Base-by-base conservation (phyloP, 1,140 invertebrate species). In the Diorhabda sublineata region DNA sequence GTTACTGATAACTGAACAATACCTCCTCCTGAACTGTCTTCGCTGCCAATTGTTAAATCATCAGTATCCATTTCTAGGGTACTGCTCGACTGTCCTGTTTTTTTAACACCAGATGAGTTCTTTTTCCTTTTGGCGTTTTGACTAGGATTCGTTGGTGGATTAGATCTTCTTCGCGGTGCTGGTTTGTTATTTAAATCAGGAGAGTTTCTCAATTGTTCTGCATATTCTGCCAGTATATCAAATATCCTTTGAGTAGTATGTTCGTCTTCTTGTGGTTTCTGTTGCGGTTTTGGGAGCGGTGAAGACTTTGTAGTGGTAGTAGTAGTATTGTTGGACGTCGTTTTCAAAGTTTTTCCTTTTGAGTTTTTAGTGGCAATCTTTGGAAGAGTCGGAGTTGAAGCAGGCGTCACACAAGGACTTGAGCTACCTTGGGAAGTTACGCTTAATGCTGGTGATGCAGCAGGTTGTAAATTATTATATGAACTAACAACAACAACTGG, bases 131-230 rank as follows among this genome's bases (percentile, higher is more conserved):
- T 92, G 0, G 89, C 87, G 86, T 52, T 89, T 84, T 71, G 85
- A 85, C 73, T 80, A 4, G 90, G 88, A 82, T 90, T 91, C 0
- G 89, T 88, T 0, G 90, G 89, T 4, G 89, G 89, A 79, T 92
- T 91, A 0, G 89, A 89, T 65, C 90, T 84, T 76, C 90, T 83
- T 69, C 90, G 82, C 0, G 90, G 91, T 2, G 91, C 91, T 0
- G 91, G 91, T 79, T 92, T 93, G 78, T 92, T 91, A 77, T 92
- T 92, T 11, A 90, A 75, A 79, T 92, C 91, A 0, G 91, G 91
- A 3, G 90, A 92, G 78, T 92, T 92, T 66, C 91, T 83, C 47
- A 92, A 81, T 74, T 92, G 91, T 74, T 92, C 91, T 57, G 91
- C 90, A 79, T 93, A 93, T 75, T 92, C 89, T 2, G 91, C 90